Evolutionary conservation across 1,140 invertebrate genomes (phyloP).

Genomic region (Cardiocondyla obscurior): DNA sequence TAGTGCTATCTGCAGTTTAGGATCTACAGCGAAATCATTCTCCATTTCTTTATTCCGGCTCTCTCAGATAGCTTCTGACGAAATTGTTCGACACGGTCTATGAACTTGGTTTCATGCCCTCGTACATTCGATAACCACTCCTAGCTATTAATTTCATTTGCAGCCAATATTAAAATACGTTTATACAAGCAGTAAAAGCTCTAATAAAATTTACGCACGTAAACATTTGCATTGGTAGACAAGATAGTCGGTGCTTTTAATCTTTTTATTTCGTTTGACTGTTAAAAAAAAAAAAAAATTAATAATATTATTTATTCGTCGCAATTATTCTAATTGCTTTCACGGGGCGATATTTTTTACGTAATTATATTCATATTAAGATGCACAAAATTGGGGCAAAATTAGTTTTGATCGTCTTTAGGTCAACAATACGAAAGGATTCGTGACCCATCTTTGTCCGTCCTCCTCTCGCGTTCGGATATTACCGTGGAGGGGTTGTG

Average conservation of each 20-base stretch:
- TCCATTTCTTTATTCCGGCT: not conserved
- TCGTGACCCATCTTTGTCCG: slow-evolving; percentile 4
- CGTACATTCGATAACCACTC: not conserved
- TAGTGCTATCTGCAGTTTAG: slow-evolving; percentile 23
- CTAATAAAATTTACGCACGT: not conserved
- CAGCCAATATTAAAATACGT: not conserved
- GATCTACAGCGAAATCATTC: not conserved
- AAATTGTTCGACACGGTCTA: not conserved
- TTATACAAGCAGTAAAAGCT: not conserved
- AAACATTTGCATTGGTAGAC: not conserved
- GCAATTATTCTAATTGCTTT: not conserved
- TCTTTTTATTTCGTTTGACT: not conserved
- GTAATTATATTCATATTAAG: not conserved
- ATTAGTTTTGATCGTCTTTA: not conserved
- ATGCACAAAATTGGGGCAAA: not conserved
- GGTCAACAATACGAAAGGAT: not conserved
- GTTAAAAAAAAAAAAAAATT: not conserved
- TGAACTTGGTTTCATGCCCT: not conserved
- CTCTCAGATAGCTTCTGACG: not conserved
- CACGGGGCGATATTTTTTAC: not conserved
- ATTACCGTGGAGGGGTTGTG: not conserved
- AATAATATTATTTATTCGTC: not conserved
- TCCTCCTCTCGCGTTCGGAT: not conserved
- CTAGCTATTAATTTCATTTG: not conserved
- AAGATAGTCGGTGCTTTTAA: not conserved